phyloP scores from a whole-genome alignment of 1,140 invertebrate genomes.

The Dolichoris vasculosae region DNA sequence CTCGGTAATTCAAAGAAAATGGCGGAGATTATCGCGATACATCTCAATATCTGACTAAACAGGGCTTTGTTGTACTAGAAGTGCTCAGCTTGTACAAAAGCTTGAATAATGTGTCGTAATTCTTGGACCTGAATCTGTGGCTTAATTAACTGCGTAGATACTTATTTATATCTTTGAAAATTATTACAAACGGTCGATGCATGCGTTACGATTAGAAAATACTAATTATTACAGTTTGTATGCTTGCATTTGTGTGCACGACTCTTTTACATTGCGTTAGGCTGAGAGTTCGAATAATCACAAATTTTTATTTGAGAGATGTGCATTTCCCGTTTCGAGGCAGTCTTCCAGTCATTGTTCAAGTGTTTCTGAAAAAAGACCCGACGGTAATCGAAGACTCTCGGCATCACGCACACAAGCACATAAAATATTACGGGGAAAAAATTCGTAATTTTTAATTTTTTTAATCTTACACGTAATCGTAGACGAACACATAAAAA shows the following conservation, averaged over 20 bases:
- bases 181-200: neutral
- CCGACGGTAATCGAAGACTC: constrained; percentile 44
- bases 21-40: no score
- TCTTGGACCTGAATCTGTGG: neutral
- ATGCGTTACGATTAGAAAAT: neutral
- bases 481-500: neutral
- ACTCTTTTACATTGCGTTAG: constrained; percentile 20
- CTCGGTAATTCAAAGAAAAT: neutral
- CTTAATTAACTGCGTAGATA: constrained; percentile 3
- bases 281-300: constrained; percentile 31
- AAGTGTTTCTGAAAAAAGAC: constrained; percentile 24
- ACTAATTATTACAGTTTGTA: neutral
- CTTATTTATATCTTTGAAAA: constrained; percentile 1
- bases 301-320: constrained; percentile 36
- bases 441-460: constrained; percentile 23
- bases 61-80: neutral
- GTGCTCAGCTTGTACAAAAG: neutral
- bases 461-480: constrained; percentile 11
- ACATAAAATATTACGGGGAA: constrained; percentile 24
- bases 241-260: neutral
- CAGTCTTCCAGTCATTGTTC: constrained; percentile 47
- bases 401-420: constrained; percentile 34
- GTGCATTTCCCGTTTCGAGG: constrained; percentile 48
- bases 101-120: neutral
- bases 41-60: neutral